A percentile compares a stretch with the other conserved stretches of the same genome.
Evolutionary conservation across 2,888 invertebrate genomes (phyloP).

Genomic region (Laspeyria flexula): DNA sequence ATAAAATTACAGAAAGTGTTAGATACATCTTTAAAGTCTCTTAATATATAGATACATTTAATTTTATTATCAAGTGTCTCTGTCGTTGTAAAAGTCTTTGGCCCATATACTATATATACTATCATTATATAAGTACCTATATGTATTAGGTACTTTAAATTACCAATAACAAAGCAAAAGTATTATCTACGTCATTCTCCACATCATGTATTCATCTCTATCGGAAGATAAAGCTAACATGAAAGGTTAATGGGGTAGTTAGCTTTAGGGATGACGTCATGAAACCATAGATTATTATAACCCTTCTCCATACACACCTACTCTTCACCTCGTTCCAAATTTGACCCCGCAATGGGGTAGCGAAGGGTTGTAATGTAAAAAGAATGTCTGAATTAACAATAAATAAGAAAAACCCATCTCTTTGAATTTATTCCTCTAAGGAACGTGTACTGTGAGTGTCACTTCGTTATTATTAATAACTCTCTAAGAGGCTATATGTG

Average conservation of each 20-base stretch:
- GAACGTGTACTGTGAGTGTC: conserved; percentile 49
- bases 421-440: conserved; percentile 52
- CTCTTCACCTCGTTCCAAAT: conserved; percentile 33
- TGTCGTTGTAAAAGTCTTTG: too few relatives aligned
- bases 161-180: too few relatives aligned
- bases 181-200: conserved; percentile 9
- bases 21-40: too few relatives aligned
- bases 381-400: conserved; percentile 40
- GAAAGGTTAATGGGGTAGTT: conserved; percentile 40
- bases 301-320: conserved; percentile 32
- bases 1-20: too few relatives aligned
- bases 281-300: conserved; percentile 34
- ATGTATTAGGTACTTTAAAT: too few relatives aligned
- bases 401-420: conserved; percentile 42
- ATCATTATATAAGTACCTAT: too few relatives aligned
- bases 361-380: conserved; percentile 30
- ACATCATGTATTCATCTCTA: not conserved
- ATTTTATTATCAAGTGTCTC: too few relatives aligned
- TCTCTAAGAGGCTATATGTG: conserved; percentile 48
- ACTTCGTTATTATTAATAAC: conserved; percentile 60
- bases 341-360: conserved; percentile 23
- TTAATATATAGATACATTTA: too few relatives aligned
- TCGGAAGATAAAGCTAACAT: conserved; percentile 28
- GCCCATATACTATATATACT: too few relatives aligned
- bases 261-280: conserved; percentile 34